Base-by-base conservation (phyloP, 2,113 vertebrate genomes). In the Nycticorax nycticorax region DNA sequence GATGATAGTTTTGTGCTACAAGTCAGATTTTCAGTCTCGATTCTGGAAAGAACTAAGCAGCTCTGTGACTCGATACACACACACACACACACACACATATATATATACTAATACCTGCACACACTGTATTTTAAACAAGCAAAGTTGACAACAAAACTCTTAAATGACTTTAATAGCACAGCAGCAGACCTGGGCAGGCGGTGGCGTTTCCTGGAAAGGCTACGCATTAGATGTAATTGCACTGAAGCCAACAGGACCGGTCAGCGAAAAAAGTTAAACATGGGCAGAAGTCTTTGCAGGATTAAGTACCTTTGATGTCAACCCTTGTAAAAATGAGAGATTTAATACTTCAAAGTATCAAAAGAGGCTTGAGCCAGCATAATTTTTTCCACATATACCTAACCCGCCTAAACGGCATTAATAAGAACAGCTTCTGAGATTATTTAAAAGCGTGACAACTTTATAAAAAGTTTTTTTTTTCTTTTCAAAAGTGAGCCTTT, bases 71-170 rank as follows among this genome's bases (percentile, higher is more conserved):
- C 62, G 27, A 43, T 30, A 79, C 1, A 45, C 3, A 63, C 1
- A 14, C 16, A 52, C 10, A 37, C 19, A 19, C 2, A 27, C 1
- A n/a, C n/a, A n/a, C n/a, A n/a, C n/a, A 39, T 1, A 32, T 3
- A 14, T 6, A 41, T 1, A 37, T 41, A 41, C 13, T 13, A 41
- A 41, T 12, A 41, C 39, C 12, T 41, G 39, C 41, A 43, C 6
- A 63, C 16, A 8, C 7, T 2, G 0, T 47, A 63, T 80, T 88
- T 84, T 60, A 85, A 92, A 66, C 26, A 85, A 39, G 55, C 3
- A 6, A 59, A 73, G 6, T 3, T 72, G 52, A 45, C 33, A 63
- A 52, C 17, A 63, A 48, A 92, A 37, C 30, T 86, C 14, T 33
- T 32, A 47, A 2, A 2, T 30, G n/a, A 72, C 60, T 85, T 48